A percentile compares a stretch with the other conserved stretches of the same genome.
Evolutionary conservation across 2,113 vertebrate genomes (phyloP).

Genomic region (Albula glossodonta): DNA sequence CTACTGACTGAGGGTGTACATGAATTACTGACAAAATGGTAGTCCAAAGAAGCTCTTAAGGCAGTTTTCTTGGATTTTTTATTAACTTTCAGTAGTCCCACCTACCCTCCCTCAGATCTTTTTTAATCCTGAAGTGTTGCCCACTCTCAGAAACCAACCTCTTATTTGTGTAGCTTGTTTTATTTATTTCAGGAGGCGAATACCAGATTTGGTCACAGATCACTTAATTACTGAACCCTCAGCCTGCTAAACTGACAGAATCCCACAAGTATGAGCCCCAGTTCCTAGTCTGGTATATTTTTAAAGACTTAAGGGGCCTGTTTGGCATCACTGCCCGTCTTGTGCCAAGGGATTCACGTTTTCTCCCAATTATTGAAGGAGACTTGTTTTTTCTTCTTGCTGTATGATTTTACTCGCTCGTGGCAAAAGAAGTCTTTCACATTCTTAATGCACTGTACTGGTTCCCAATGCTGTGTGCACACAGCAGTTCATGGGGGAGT

Average conservation of each 20-base stretch:
- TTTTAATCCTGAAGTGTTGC: neutral
- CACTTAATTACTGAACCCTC: neutral
- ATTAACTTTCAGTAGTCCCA: neutral
- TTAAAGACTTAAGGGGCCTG: neutral
- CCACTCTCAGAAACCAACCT: neutral
- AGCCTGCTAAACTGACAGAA: neutral
- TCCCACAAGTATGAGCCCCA: neutral
- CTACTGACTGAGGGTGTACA: neutral
- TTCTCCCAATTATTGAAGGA: neutral
- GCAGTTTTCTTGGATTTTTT: neutral
- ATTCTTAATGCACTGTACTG: neutral
- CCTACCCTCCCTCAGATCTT: neutral
- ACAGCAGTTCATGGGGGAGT: conserved; percentile 1
- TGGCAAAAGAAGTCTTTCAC: neutral
- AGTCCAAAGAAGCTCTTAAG: neutral
- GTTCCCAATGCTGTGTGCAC: neutral
- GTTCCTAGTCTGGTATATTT: neutral
- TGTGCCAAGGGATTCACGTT: conserved; percentile 1
- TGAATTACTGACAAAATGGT: neutral
- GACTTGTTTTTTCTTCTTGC: neutral
- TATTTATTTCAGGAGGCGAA: neutral
- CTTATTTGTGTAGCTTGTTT: neutral
- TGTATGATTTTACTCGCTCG: neutral
- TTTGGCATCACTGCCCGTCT: neutral
- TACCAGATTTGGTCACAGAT: neutral